Evolutionary conservation across 1,140 invertebrate genomes (phyloP), one percentile per base, ranked within the genome.

Genomic region (Leptinotarsa defecta): DNA sequence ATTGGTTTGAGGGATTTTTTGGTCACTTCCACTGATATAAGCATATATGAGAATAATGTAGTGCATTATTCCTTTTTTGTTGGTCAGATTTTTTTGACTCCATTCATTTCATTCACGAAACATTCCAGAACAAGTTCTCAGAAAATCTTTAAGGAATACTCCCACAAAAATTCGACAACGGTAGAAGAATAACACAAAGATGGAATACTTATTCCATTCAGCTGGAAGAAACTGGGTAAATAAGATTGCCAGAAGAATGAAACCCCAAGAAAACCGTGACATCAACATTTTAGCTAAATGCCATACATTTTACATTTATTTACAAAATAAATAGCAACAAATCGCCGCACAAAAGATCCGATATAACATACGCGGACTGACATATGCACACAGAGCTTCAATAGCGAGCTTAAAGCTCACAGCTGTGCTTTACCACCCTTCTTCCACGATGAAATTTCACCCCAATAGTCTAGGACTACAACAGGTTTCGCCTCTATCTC

Each of bases 341-440:
- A 76, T 76, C 70, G 57, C 63, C 17, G 24, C 17, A 76, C 75
- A 76, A 76, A 73, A 68, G 34, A 48, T 8, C 13, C 43, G 24
- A 71, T 57, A 27, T 15, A 62, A 20, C 68, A 24, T 61, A 65
- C 20, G 71, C 61, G 48, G 70, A 64, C 48, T 81, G 80, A 81
- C 80, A 81, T 81, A 81, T 81, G 80, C 80, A 81, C 80, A 79
- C 73, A 80, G 69, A 72, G 77, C 77, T 48, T 81, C 76, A 81
- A 81, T 80, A 76, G 77, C 75, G 65, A 48, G 80, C 78, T 79
- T 80, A 79, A 74, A 74, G 73, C 80, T 75, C 78, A 75, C 80
- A 81, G 80, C 80, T 81, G 80, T 77, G 80, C 75, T 68, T 74
- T 74, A 75, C 78, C 76, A 78, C 80, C 78, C 78, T 71, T 74